These are phyloP conservation scores for Clytia hemisphaerica DNA, from an alignment of 30 jellyfish, hydroid and myxozoan species.

Conservation along the genomic window DNA sequence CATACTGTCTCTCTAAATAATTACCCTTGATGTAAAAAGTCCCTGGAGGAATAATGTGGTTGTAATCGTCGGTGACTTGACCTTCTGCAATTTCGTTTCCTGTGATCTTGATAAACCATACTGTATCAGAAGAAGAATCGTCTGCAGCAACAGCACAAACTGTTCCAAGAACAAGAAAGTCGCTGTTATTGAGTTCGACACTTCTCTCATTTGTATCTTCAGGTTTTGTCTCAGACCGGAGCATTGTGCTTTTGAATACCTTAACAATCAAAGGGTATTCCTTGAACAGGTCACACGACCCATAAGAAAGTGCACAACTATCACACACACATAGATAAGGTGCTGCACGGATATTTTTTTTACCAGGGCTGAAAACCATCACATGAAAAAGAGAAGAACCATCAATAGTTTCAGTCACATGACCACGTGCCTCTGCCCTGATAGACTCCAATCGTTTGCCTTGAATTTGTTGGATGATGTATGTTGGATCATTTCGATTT, in stretches of 20 bases:
- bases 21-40: constrained; percentile 12
- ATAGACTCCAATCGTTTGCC: constrained; percentile 6
- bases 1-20: constrained; percentile 14
- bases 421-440: constrained; percentile 6
- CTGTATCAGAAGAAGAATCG: constrained; percentile 28
- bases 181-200: constrained; percentile 16
- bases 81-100: constrained; percentile 17
- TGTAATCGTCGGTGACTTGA: constrained; percentile 24
- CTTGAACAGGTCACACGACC: constrained; percentile 29
- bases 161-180: constrained; percentile 17
- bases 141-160: constrained; percentile 36
- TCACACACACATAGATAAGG: constrained; percentile 15
- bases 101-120: constrained; percentile 23
- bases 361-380: constrained; percentile 19
- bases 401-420: constrained; percentile 17
- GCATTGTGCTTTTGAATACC: constrained; percentile 12
- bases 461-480: constrained; percentile 19
- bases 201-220: constrained; percentile 3
- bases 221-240: constrained; percentile 10
- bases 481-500: constrained; percentile 14
- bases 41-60: constrained; percentile 20
- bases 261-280: constrained; percentile 18
- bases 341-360: constrained; percentile 12
- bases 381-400: constrained; percentile 29
- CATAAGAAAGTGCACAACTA: constrained; percentile 18